Conservation (phyloP, 2,888 invertebrate species). For the Geophilus truncorum region DNA sequence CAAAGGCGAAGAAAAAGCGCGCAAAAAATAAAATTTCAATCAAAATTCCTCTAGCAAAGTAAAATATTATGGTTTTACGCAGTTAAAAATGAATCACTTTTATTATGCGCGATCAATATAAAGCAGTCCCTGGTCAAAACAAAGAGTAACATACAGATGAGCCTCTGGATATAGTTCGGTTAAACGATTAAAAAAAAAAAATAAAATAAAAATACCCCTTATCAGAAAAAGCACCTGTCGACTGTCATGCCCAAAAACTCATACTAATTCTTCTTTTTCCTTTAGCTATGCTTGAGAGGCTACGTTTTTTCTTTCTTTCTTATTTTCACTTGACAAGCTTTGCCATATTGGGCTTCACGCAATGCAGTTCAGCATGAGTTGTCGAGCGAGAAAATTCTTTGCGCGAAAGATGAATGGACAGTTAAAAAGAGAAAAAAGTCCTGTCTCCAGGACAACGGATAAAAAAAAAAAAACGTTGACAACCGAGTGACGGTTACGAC, state of each 20-base stretch:
- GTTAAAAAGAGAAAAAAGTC: not conserved
- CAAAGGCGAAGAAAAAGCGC: no score
- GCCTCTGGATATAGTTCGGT: not conserved
- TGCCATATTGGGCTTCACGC: conserved; percentile 8
- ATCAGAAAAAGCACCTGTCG: conserved; percentile 20
- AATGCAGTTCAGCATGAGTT: not conserved
- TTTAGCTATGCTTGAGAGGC: not conserved
- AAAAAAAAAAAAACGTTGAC: not conserved
- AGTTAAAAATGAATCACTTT: not conserved
- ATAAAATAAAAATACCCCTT: no score
- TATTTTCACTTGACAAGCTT: conserved; percentile 1
- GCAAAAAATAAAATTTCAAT: not conserved
- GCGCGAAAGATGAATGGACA: conserved; percentile 1
- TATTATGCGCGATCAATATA: not conserved
- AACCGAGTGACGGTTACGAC: not conserved
- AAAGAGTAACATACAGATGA: not conserved
- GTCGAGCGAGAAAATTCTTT: not conserved
- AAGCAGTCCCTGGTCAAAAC: not conserved
- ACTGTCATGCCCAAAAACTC: conserved; percentile 10
- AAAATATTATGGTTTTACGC: not conserved
- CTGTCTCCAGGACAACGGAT: not conserved
- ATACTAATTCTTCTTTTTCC: not conserved
- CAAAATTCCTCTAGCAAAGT: not conserved
- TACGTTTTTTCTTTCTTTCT: not conserved
- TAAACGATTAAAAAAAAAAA: no score